Percentiles rank a stretch among this genome's conserved stretches.
phyloP scores from a whole-genome alignment of 2,797 vertebrate genomes.

The Rhinoraja longicauda region DNA sequence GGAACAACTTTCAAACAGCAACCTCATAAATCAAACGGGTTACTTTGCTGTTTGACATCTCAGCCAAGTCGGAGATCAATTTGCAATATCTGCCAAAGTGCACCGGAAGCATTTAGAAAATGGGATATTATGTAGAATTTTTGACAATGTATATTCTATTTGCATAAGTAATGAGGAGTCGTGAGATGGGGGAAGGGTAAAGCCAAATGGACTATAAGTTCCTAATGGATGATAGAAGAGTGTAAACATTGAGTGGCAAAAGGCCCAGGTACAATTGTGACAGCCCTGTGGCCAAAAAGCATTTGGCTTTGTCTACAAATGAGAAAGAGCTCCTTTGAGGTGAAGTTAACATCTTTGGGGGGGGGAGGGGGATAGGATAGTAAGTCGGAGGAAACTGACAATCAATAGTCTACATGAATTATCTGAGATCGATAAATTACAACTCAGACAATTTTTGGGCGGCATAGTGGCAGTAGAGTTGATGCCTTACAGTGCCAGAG shows the following conservation, averaged over 20 bases:
- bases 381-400: not conserved
- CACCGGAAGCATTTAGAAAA: not conserved
- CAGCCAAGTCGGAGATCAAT: not conserved
- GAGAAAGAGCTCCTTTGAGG: not conserved
- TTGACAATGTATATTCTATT: not conserved
- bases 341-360: not conserved
- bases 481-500: no score
- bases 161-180: not conserved
- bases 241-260: not conserved
- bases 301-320: not conserved
- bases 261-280: not conserved
- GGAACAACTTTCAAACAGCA: not conserved
- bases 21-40: constrained; percentile 2
- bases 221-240: not conserved
- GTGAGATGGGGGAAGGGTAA: not conserved
- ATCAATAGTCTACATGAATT: not conserved
- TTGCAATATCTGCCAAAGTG: not conserved
- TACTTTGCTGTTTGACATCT: not conserved
- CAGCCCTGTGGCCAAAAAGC: not conserved
- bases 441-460: not conserved
- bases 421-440: not conserved
- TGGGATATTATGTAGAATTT: not conserved
- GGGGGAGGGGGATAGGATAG: not conserved
- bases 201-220: not conserved
- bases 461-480: no score